phyloP scores from a whole-genome alignment of 2,888 invertebrate genomes.

The Spisula subtruncata region DNA sequence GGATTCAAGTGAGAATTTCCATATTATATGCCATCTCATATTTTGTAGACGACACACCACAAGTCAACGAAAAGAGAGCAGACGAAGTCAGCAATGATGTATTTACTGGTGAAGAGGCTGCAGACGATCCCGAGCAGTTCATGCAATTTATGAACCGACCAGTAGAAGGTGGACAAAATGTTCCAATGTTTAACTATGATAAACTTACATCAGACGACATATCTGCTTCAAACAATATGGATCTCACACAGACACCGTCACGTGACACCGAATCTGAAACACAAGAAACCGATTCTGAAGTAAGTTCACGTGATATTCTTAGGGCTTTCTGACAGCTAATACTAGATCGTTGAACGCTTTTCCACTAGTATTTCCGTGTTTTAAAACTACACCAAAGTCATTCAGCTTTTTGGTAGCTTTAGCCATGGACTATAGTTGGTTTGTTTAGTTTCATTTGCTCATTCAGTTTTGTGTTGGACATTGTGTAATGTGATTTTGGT shows the following conservation, averaged over 20 bases:
- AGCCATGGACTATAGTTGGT: too few relatives aligned
- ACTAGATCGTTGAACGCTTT: too few relatives aligned
- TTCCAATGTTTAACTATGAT: constrained; percentile 60
- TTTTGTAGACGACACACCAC: constrained; percentile 8
- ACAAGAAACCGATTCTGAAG: background rate
- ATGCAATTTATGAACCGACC: constrained; percentile 39
- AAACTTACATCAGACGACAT: constrained; percentile 17
- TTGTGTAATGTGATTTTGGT: too few relatives aligned
- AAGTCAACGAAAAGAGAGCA: constrained; percentile 31
- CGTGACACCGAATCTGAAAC: background rate
- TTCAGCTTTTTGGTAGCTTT: too few relatives aligned
- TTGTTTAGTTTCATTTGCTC: too few relatives aligned
- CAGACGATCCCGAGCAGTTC: constrained; percentile 35
- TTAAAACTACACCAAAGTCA: too few relatives aligned
- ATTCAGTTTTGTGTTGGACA: too few relatives aligned
- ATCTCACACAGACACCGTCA: background rate
- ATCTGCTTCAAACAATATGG: background rate
- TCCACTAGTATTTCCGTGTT: too few relatives aligned
- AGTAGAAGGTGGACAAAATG: constrained; percentile 54
- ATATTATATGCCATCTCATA: background rate
- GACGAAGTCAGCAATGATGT: constrained; percentile 50
- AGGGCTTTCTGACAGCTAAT: too few relatives aligned
- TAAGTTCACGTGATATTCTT: too few relatives aligned
- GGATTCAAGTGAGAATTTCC: too few relatives aligned
- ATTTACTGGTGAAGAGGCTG: constrained; percentile 17